phyloP scores from a whole-genome alignment of 2,113 vertebrate species.

The Baryphthengus martii region DNA sequence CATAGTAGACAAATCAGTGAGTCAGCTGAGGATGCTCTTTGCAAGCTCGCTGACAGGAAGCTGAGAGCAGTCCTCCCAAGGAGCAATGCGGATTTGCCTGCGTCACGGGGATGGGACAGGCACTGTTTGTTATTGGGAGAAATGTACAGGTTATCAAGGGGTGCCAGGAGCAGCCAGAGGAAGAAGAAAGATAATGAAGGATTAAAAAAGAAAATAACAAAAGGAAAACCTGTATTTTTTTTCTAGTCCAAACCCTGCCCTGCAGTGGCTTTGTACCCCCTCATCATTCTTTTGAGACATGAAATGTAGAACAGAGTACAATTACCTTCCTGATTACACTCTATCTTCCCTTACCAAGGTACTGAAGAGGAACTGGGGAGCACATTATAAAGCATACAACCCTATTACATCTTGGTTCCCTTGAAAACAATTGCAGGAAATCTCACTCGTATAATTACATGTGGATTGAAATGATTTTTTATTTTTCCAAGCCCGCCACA shows the following conservation, averaged over 20 bases:
- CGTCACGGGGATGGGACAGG: background rate
- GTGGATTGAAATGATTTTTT: background rate
- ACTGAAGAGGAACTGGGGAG: slow-evolving; percentile 54
- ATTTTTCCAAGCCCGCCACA: background rate
- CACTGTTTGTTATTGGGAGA: background rate
- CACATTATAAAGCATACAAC: slow-evolving; percentile 34
- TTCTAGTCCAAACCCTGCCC: slow-evolving; percentile 35
- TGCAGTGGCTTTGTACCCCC: slow-evolving; percentile 14
- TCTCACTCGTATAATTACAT: background rate
- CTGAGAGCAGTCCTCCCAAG: background rate
- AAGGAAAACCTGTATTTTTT: slow-evolving; percentile 34
- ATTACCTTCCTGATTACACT: slow-evolving; percentile 25
- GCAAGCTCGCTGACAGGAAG: background rate
- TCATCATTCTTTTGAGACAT: slow-evolving; percentile 31
- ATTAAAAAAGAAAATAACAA: slow-evolving; percentile 25
- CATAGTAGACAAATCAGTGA: fast-evolving
- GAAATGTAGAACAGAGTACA: slow-evolving; percentile 26
- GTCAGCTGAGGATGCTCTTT: background rate
- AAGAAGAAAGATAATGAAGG: slow-evolving; percentile 33
- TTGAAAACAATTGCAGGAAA: slow-evolving; percentile 43
- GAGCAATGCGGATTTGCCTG: background rate
- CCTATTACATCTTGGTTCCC: slow-evolving; percentile 52
- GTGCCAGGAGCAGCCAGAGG: slow-evolving; percentile 10
- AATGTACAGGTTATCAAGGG: slow-evolving; percentile 19
- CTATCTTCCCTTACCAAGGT: slow-evolving; percentile 57